These are phyloP conservation scores for Galemys pyrenaicus DNA, from an alignment of 2,113 vertebrate genomes.

Conservation along the genomic window DNA sequence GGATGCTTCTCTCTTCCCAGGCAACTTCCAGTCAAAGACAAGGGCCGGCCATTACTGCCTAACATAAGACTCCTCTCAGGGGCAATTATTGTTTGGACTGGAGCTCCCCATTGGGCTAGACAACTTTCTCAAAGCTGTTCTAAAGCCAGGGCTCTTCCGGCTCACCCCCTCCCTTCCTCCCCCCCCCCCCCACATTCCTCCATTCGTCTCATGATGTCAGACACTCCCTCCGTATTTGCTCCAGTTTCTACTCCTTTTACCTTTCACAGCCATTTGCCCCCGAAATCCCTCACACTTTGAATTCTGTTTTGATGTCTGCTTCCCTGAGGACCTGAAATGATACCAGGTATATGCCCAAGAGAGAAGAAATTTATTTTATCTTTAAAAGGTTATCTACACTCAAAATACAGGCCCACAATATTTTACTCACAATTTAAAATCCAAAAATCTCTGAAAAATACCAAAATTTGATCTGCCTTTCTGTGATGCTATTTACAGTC, in stretches of 20 bases:
- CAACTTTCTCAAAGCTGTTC: neutral
- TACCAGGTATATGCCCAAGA: neutral
- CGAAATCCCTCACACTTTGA: neutral
- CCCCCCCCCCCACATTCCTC: too few relatives aligned
- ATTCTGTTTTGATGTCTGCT: neutral
- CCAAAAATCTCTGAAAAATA: neutral
- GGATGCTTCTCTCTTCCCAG: neutral
- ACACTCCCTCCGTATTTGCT: too few relatives aligned
- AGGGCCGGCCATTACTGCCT: too few relatives aligned
- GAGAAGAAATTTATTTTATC: neutral
- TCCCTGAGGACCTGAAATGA: neutral
- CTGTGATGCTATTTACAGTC: neutral
- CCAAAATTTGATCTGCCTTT: neutral
- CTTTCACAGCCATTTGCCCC: neutral
- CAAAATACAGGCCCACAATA: neutral
- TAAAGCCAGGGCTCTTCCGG: accelerated
- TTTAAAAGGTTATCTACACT: constrained; percentile 19
- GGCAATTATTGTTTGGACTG: neutral
- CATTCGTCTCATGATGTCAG: too few relatives aligned
- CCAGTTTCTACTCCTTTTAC: neutral
- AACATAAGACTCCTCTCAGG: neutral
- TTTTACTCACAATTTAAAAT: constrained; percentile 25
- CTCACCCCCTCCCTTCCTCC: neutral
- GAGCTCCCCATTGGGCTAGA: neutral
- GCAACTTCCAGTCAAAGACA: neutral